Evolutionary conservation across 2,888 invertebrate genomes (phyloP).

Genomic region (Rotaria socialis): DNA sequence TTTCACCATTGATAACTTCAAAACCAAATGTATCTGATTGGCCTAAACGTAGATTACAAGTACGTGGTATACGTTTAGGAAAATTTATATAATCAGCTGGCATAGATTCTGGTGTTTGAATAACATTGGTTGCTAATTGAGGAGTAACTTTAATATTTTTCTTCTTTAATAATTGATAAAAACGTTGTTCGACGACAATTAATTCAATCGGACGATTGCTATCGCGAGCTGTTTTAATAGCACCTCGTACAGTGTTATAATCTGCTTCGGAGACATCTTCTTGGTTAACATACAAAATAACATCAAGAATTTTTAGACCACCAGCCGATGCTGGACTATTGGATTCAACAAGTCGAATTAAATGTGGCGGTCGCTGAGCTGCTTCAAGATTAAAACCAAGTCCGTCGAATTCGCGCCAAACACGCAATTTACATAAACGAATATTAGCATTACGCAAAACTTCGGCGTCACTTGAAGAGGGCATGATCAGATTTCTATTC

Average conservation of each 20-base stretch:
- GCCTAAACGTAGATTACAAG: not conserved
- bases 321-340: constrained; percentile 17
- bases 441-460: not conserved
- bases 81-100: not conserved
- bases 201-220: not conserved
- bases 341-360: constrained; percentile 6
- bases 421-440: constrained; percentile 20
- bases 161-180: not conserved
- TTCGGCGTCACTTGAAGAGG: not conserved
- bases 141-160: not conserved
- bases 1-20: constrained; percentile 33
- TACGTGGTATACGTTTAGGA: not conserved
- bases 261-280: not conserved
- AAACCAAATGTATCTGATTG: not conserved
- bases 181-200: not conserved
- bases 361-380: not conserved
- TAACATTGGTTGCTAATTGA: not conserved
- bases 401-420: not conserved
- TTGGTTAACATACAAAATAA: not conserved
- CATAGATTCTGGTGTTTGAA: not conserved
- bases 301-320: constrained; percentile 31
- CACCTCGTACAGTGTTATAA: not conserved
- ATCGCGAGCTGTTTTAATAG: constrained; percentile 9
- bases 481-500: not conserved
- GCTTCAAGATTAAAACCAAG: constrained; percentile 21